Percentiles rank a stretch among this genome's conserved stretches.
Evolutionary conservation across 1,140 invertebrate genomes (phyloP).

Genomic region (Steinernema khuongi): DNA sequence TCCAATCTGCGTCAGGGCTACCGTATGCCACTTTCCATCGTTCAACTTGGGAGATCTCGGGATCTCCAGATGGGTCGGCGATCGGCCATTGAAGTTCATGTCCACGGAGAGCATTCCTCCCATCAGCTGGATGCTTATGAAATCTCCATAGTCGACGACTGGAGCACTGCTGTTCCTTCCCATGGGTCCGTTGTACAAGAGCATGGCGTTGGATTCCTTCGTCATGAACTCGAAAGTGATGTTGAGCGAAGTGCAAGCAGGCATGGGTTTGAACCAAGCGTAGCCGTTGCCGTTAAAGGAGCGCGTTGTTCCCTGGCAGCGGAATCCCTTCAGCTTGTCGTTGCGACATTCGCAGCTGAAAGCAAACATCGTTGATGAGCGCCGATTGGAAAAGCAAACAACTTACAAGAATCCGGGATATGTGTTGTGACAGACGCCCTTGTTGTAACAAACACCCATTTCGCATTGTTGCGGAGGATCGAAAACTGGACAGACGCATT

Average conservation of each 20-base stretch:
- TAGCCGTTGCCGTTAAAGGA: conserved; percentile 49
- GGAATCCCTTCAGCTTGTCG: conserved; percentile 43
- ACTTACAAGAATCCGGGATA: conserved; percentile 49
- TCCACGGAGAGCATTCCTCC: conserved; percentile 24
- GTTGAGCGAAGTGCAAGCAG: conserved; percentile 57
- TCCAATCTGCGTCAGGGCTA: conserved; percentile 48
- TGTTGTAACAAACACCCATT: conserved; percentile 46
- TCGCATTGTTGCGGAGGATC: conserved; percentile 43
- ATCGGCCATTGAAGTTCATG: conserved; percentile 28
- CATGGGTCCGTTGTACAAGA: conserved; percentile 54
- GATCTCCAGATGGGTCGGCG: conserved; percentile 25
- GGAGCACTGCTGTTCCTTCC: conserved; percentile 33
- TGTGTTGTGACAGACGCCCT: conserved; percentile 57
- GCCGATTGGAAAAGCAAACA: background rate
- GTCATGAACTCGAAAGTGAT: conserved; percentile 52
- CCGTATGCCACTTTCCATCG: conserved; percentile 53
- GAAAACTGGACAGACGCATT: conserved; percentile 53
- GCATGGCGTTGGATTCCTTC: conserved; percentile 39
- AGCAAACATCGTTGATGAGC: conserved; percentile 24
- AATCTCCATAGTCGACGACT: conserved; percentile 44
- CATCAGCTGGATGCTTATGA: conserved; percentile 34
- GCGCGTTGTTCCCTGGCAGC: conserved; percentile 57
- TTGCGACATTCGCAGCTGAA: conserved; percentile 55
- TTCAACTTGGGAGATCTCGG: conserved; percentile 29
- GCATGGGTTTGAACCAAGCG: conserved; percentile 58